Conservation (phyloP, 2,113 vertebrate species). For the Tretioscincus oriximinensis region DNA sequence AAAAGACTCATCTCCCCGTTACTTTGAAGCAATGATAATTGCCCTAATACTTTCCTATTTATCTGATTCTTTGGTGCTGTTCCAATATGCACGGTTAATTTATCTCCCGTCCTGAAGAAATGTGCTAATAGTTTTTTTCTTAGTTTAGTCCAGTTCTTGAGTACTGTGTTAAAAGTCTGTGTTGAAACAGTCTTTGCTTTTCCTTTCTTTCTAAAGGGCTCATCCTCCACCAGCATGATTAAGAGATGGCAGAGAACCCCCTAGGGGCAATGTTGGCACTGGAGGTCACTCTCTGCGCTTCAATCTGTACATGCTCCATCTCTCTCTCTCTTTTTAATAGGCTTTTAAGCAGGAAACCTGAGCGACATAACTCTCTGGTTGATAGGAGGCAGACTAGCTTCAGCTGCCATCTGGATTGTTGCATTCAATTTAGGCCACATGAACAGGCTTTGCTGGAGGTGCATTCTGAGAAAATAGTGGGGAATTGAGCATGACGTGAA, state of each 20-base stretch:
- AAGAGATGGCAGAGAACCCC: background rate
- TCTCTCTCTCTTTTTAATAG: conserved; percentile 46
- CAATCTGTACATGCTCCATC: conserved; percentile 40
- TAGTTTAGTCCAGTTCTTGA: no score
- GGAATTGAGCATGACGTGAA: conserved; percentile 67
- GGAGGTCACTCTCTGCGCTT: conserved; percentile 51
- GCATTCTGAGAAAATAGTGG: conserved; percentile 66
- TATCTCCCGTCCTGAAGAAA: background rate
- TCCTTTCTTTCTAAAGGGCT: no score
- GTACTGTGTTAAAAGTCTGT: no score
- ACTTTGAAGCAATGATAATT: background rate
- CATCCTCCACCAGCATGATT: background rate
- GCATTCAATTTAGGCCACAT: conserved; percentile 68
- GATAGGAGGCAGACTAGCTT: conserved; percentile 61
- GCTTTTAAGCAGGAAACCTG: conserved; percentile 57
- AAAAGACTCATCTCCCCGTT: no score
- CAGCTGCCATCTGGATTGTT: conserved; percentile 69
- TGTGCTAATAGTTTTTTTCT: no score
- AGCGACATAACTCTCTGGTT: conserved; percentile 58
- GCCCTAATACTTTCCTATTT: background rate
- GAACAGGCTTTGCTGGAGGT: conserved; percentile 67
- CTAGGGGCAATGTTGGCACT: conserved; percentile 57
- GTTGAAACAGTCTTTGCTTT: no score
- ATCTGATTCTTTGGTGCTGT: conserved; percentile 19
- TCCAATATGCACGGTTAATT: background rate